Conservation (phyloP, 1,140 invertebrate genomes). For the Caenorhabditis latens region DNA sequence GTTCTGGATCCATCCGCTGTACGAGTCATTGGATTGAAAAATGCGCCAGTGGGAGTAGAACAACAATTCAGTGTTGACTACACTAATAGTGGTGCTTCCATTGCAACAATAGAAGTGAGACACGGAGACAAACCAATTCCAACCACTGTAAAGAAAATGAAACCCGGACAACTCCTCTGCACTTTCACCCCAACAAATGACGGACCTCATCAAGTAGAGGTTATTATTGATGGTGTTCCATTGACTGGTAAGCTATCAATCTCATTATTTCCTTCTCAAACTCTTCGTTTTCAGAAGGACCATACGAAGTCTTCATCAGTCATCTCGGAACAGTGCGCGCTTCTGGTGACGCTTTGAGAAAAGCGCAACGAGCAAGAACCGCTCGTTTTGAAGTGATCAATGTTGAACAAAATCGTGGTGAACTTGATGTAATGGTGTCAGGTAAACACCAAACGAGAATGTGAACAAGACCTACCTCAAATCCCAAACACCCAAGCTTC, state of each 20-base stretch:
- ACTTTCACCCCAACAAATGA: conserved; percentile 70
- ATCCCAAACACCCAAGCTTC: neutral
- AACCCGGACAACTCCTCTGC: conserved; percentile 73
- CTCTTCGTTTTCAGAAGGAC: conserved; percentile 72
- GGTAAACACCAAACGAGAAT: conserved; percentile 73
- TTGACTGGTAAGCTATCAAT: conserved; percentile 71
- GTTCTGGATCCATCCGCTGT: conserved; percentile 84
- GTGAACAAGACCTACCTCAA: neutral
- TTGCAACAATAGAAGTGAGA: conserved; percentile 59
- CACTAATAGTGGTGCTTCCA: conserved; percentile 70
- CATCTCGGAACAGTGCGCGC: conserved; percentile 72
- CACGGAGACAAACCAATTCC: conserved; percentile 67
- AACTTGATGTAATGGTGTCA: conserved; percentile 79
- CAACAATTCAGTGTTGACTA: conserved; percentile 76
- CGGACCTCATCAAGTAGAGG: conserved; percentile 75
- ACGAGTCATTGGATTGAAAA: conserved; percentile 71
- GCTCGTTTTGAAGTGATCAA: conserved; percentile 82
- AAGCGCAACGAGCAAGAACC: conserved; percentile 81
- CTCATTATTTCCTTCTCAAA: neutral
- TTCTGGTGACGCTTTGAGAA: conserved; percentile 80
- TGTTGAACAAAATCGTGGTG: conserved; percentile 78
- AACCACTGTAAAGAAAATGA: conserved; percentile 69
- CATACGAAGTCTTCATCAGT: conserved; percentile 74
- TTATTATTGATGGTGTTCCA: conserved; percentile 77
- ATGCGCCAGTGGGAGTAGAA: conserved; percentile 74